Evolutionary conservation across 2,797 vertebrate genomes (phyloP), one percentile per base, ranked within the genome.

Genomic region (Melanotaenia trifasciata): DNA sequence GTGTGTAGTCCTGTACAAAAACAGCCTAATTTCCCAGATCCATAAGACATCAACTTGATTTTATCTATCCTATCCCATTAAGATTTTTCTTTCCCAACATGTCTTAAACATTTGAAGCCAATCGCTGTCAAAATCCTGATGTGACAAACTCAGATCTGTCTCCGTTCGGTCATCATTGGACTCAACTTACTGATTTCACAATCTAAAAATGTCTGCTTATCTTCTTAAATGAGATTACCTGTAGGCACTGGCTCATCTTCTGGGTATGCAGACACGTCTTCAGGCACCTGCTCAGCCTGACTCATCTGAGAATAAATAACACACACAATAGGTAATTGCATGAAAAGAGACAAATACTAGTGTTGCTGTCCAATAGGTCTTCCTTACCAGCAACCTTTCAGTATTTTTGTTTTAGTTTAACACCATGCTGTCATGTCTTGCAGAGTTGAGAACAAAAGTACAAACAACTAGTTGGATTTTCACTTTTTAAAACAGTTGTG

Each of bases 231-330:
- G 20, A 58, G 68, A 47, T 63, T 74, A 92, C 93, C 92, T 89
- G 96, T 94, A 92, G 95, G 91, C 86, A 87, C 92, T 74, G 96
- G 93, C 67, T 97, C 96, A 82, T 97, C 95, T 24, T 91, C 93
- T 76, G 96, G 91, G 76, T 96, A 96, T 57, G 96, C 92, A 79
- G 96, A 94, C 60, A 95, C 80, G 74, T 97, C 96, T 78, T 95
- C 93, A 71, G 95, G 94, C 85, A 89, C 94, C 90, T 95, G 95
- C 86, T 96, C 96, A 0, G 70, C 92, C 93, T 96, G 94, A 91
- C 96, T 98, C 97, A 99, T 98, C 89, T 92, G 82, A 81, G 65
- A 64, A 77, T 0, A 85, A 71, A 81, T 16, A 2, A 69, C 28
- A 64, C 26, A 71, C 14, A 63, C 8, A 5, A 1, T 32, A 9